Base-by-base conservation (phyloP, 1,140 invertebrate species). In the Grapholita molesta region DNA sequence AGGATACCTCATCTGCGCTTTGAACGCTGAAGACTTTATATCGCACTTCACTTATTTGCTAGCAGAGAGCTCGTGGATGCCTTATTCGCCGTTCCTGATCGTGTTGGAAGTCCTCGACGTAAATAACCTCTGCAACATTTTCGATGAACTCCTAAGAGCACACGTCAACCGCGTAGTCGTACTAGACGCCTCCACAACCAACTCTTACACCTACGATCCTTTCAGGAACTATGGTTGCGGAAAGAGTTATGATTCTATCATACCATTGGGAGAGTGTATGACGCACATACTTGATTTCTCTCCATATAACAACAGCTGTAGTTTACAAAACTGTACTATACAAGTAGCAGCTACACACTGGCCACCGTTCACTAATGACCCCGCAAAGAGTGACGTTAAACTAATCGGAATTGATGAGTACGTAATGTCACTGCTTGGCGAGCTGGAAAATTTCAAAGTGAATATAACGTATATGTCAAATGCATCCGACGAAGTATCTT, bases 201-300 rank as follows among this genome's bases (percentile, higher is more conserved):
- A 77, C 1, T 15, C 85, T 11, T 85, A 78, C 25, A 78, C 79
- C 0, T 88, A 85, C 21, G 82, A 88, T 70, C 78, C 83, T 8
- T 86, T 77, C 24, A 80, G 83, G 12, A 79, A 86, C 38, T 81
- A 77, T 23, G 74, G 73, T 4, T 88, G 85, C 28, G 77, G 77
- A 1, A 76, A 74, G 61, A 11, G 18, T n/a, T 79, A 68, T 28
- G 57, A 70, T 5, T 57, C 23, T 15, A 68, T 76, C 12, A 74
- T 74, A n/a, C 25, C 38, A 0, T 72, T 71, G 18, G 75, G 72
- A 21, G 66, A 67, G 35, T 79, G 77, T 48, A 24, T 15, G 7
- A 1, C 70, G n/a, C 38, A 35, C 55, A 12, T 7, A 42, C 82
- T 61, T 57, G n/a, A 82, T 6, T 86, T 75, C 61, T 7, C 84